Conservation (phyloP, 1,140 invertebrate species). For the Aphidius ervi region DNA sequence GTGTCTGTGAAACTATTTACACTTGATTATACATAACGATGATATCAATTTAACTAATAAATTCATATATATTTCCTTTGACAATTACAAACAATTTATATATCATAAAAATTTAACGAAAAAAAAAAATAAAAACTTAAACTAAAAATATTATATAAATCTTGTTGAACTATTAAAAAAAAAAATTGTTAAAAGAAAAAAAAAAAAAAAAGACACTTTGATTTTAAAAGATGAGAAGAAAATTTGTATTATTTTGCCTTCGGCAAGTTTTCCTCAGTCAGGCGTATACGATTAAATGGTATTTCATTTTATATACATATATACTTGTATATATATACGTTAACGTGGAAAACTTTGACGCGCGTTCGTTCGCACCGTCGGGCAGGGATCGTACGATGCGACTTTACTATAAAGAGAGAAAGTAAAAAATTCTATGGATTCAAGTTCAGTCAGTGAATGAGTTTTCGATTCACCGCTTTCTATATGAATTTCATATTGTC, state of each 20-base stretch:
- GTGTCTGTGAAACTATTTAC: slow-evolving; percentile 6
- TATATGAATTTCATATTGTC: slow-evolving; percentile 10
- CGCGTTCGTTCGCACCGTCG: slow-evolving; percentile 26
- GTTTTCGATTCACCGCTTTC: slow-evolving; percentile 10
- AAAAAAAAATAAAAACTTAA: no score
- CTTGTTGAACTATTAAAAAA: not conserved
- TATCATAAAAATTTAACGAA: slow-evolving; percentile 17
- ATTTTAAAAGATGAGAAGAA: slow-evolving; percentile 21
- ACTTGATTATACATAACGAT: slow-evolving; percentile 13
- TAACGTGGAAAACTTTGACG: slow-evolving; percentile 25
- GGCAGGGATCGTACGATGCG: slow-evolving; percentile 24
- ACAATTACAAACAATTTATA: slow-evolving; percentile 31
- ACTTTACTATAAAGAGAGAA: slow-evolving; percentile 8
- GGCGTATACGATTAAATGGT: slow-evolving; percentile 20
- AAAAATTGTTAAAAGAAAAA: not conserved
- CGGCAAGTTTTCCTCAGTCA: slow-evolving; percentile 9
- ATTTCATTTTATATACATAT: slow-evolving; percentile 4
- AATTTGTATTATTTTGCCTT: slow-evolving; percentile 8
- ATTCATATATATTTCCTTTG: no score
- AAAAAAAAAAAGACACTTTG: not conserved
- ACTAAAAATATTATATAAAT: not conserved
- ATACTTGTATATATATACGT: not conserved
- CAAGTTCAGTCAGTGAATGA: not conserved
- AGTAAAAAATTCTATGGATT: slow-evolving; percentile 5
- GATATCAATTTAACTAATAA: slow-evolving; percentile 28